Evolutionary conservation across 2,888 invertebrate genomes (phyloP).

Genomic region (Brachypalpus laphriformis): DNA sequence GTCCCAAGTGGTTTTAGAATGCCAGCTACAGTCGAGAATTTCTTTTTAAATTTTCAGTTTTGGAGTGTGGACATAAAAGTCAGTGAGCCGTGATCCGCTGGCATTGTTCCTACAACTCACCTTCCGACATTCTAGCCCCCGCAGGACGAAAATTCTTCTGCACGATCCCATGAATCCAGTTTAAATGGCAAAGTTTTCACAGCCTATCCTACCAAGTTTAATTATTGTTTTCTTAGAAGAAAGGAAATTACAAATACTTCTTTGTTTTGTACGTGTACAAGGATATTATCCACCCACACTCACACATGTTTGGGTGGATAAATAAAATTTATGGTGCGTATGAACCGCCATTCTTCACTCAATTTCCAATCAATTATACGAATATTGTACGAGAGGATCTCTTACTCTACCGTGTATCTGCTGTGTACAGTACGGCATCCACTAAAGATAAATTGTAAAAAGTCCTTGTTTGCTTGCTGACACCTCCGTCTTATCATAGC

Average conservation of each 20-base stretch:
- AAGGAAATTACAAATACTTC: background rate
- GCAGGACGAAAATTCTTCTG: too few species aligned
- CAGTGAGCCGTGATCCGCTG: too few species aligned
- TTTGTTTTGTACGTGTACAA: background rate
- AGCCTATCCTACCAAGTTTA: too few species aligned
- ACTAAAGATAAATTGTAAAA: slow-evolving; percentile 58
- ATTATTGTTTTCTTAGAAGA: background rate
- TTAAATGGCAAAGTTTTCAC: background rate
- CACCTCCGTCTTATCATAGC: slow-evolving; percentile 41
- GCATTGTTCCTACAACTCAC: too few species aligned
- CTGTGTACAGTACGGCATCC: background rate
- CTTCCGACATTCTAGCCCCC: too few species aligned
- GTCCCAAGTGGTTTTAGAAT: too few species aligned
- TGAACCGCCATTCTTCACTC: slow-evolving; percentile 25
- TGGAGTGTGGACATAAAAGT: too few species aligned
- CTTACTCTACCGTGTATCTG: background rate
- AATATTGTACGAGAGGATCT: slow-evolving; percentile 26
- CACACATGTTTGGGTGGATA: background rate
- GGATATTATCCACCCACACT: background rate
- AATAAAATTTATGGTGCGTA: slow-evolving; percentile 27
- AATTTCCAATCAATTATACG: slow-evolving; percentile 54
- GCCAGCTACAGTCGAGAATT: too few species aligned
- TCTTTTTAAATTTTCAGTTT: too few species aligned
- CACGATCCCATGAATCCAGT: too few species aligned
- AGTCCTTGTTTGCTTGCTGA: slow-evolving; percentile 46